Evolutionary conservation across 2,888 invertebrate genomes (phyloP).

Genomic region (Catocala fraxini): DNA sequence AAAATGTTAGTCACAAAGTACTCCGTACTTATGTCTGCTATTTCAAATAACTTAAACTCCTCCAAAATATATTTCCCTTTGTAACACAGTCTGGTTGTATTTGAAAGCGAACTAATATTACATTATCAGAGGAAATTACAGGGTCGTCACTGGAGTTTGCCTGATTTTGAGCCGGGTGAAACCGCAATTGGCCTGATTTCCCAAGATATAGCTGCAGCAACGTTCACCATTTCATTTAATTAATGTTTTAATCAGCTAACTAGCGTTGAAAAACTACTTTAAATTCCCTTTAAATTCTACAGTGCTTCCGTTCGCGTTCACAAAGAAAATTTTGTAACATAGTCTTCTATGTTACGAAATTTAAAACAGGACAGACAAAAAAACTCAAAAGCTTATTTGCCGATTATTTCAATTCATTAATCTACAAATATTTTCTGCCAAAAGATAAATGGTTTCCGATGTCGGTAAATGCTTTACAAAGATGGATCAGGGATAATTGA

Average conservation of each 20-base stretch:
- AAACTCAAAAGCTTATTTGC: slow-evolving; percentile 33
- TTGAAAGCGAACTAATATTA: slow-evolving; percentile 33
- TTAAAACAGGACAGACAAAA: slow-evolving; percentile 21
- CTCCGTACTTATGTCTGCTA: not conserved
- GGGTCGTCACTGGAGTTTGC: slow-evolving; percentile 23
- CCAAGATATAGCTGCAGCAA: slow-evolving; percentile 68
- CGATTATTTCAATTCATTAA: slow-evolving; percentile 37
- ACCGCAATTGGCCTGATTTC: slow-evolving; percentile 69
- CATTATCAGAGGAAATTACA: slow-evolving; percentile 42
- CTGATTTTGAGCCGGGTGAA: slow-evolving; percentile 44
- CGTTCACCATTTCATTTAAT: slow-evolving; percentile 73
- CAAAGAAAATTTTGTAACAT: slow-evolving; percentile 16
- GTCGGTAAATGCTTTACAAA: slow-evolving; percentile 27
- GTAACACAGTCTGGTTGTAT: slow-evolving; percentile 8
- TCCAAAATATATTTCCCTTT: slow-evolving; percentile 4
- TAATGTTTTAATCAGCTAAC: slow-evolving; percentile 80
- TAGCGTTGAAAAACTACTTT: slow-evolving; percentile 58
- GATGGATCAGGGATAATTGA: slow-evolving; percentile 28
- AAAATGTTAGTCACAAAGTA: not conserved
- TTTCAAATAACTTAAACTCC: not conserved
- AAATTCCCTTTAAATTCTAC: slow-evolving; percentile 29
- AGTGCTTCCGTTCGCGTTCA: slow-evolving; percentile 32
- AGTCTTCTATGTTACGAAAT: no score
- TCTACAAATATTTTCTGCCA: slow-evolving; percentile 35
- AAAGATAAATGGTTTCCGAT: slow-evolving; percentile 49